Evolutionary conservation across 2,888 invertebrate species (phyloP).

Genomic region (Pocota personata): DNA sequence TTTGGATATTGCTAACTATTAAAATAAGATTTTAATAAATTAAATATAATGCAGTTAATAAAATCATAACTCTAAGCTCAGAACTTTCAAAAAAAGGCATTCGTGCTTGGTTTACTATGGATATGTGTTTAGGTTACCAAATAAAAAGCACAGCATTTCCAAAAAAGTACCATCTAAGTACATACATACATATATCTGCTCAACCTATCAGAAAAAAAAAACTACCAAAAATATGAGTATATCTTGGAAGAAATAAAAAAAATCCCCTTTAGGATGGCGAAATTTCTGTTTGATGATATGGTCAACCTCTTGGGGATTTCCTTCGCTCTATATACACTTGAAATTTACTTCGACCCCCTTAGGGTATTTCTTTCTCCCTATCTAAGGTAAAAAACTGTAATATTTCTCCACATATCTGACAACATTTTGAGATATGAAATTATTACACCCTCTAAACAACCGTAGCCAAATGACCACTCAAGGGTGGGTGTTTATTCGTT

Average conservation of each 20-base stretch:
- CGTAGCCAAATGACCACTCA: conserved; percentile 72
- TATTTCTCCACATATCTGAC: conserved; percentile 65
- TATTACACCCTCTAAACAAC: conserved; percentile 65
- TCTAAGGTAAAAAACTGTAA: conserved; percentile 56
- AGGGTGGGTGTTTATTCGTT: conserved; percentile 65
- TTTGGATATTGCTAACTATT: too few species aligned
- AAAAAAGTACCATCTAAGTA: not conserved
- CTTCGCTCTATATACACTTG: not conserved
- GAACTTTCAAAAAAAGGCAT: not conserved
- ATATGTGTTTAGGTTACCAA: not conserved
- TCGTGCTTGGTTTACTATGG: too few species aligned
- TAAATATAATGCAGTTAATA: too few species aligned
- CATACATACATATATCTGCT: not conserved
- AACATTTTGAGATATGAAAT: conserved; percentile 70
- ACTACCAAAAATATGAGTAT: not conserved
- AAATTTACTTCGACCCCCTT: conserved; percentile 23
- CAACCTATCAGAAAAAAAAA: not conserved
- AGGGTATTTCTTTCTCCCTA: conserved; percentile 24
- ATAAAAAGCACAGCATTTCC: not conserved
- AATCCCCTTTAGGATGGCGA: conserved; percentile 25
- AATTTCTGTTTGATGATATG: conserved; percentile 62
- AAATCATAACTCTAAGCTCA: too few species aligned
- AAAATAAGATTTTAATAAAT: too few species aligned
- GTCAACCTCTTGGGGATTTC: conserved; percentile 71
- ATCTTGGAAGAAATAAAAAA: not conserved